These are phyloP conservation scores for Laticauda colubrina DNA, from an alignment of 2,113 vertebrate species.

Conservation along the genomic window DNA sequence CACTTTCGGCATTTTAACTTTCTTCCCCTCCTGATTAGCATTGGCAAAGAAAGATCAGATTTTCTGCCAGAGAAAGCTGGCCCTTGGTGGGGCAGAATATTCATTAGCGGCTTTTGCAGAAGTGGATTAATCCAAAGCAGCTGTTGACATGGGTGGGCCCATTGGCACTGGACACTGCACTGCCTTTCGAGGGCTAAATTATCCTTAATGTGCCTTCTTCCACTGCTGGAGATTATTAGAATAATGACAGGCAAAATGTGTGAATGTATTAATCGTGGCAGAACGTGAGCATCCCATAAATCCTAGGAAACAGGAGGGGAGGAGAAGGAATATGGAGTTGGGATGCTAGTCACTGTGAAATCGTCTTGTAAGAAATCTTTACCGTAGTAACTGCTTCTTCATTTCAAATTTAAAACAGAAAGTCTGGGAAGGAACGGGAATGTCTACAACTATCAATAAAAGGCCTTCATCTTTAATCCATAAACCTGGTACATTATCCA, in stretches of 20 bases:
- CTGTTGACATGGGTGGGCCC: constrained; percentile 8
- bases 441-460: not conserved
- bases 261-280: not conserved
- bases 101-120: constrained; percentile 39
- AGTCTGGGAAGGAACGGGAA: not conserved
- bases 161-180: not conserved
- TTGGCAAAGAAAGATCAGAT: constrained; percentile 48
- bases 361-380: not conserved
- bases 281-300: constrained; percentile 15
- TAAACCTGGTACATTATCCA: not conserved
- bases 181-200: constrained; percentile 19
- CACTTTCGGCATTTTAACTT: constrained; percentile 35
- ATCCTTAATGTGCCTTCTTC: constrained; percentile 33
- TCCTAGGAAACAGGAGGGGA: not conserved
- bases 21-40: constrained; percentile 33
- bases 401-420: not conserved
- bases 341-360: not conserved
- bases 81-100: constrained; percentile 24
- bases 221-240: not conserved
- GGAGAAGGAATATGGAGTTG: not conserved
- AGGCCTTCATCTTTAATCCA: not conserved
- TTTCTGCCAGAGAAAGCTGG: constrained; percentile 34
- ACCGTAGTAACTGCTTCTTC: too few species aligned
- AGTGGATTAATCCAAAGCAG: constrained; percentile 36
- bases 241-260: constrained; percentile 10